phyloP scores from a whole-genome alignment of 2,113 vertebrate species.

The Carassius auratus region DNA sequence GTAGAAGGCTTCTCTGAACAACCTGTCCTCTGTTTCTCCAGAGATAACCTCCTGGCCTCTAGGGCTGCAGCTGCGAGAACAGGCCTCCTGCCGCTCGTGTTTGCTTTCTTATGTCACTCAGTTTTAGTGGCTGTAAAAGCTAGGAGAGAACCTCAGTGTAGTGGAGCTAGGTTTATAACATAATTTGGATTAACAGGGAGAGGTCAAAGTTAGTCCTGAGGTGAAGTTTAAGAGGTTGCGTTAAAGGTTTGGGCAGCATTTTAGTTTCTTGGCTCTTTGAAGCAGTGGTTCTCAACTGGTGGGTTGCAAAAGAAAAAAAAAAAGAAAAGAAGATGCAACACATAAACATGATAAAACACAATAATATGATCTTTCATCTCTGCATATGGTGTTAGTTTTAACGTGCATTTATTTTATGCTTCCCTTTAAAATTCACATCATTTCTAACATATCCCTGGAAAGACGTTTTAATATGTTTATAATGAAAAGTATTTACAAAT shows the following conservation, averaged over 20 bases:
- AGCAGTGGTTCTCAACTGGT: neutral
- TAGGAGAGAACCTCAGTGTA: conserved; percentile 9
- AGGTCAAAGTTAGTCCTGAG: neutral
- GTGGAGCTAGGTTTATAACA: neutral
- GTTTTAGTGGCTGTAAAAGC: conserved; percentile 53
- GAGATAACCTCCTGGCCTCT: conserved; percentile 17
- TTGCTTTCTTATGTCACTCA: conserved; percentile 48
- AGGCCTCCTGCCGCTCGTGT: conserved; percentile 17
- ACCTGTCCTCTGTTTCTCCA: conserved; percentile 15
- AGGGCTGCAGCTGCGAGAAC: conserved; percentile 36
- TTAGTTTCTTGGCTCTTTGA: neutral
- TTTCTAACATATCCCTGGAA: no score
- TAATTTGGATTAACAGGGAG: neutral
- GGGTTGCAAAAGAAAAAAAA: no score
- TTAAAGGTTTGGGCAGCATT: neutral
- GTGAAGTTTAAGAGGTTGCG: neutral
- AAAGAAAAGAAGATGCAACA: neutral
- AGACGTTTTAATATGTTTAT: no score
- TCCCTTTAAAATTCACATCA: neutral
- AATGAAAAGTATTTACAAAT: neutral
- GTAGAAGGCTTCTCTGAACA: conserved; percentile 3
- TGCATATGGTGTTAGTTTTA: neutral
- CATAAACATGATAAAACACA: neutral
- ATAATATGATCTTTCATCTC: neutral
- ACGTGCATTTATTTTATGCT: neutral